phyloP scores from a whole-genome alignment of 2,888 invertebrate genomes.

The Teleogryllus oceanicus region DNA sequence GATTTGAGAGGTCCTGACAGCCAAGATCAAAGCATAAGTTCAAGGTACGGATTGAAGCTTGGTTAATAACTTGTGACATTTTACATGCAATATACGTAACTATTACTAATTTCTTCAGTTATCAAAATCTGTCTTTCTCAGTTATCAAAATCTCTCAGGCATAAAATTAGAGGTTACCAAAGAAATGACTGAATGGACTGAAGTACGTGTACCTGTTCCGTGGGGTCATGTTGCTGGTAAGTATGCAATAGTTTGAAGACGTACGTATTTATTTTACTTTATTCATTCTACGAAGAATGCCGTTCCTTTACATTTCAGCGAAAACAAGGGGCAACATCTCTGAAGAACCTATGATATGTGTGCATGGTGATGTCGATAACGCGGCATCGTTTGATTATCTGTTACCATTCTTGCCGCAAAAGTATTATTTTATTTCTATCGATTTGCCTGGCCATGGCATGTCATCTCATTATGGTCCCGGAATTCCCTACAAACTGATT shows the following conservation, averaged over 20 bases:
- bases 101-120: no score
- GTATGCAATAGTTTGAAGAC: conserved; percentile 33
- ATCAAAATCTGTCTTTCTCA: no score
- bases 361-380: conserved; percentile 50
- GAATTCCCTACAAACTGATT: conserved; percentile 45
- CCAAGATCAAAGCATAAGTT: no score
- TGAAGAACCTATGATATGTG: conserved; percentile 43
- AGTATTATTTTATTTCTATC: conserved; percentile 46
- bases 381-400: conserved; percentile 49
- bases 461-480: conserved; percentile 47
- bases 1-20: no score
- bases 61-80: no score
- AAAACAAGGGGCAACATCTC: conserved; percentile 43
- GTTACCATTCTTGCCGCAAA: conserved; percentile 44
- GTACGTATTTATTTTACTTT: conserved; percentile 37
- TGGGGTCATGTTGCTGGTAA: conserved; percentile 58
- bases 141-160: no score
- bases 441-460: conserved; percentile 53
- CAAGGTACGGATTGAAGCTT: no score
- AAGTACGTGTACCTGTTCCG: conserved; percentile 52
- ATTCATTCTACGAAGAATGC: conserved; percentile 42
- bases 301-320: conserved; percentile 39
- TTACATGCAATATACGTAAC: no score
- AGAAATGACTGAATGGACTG: conserved; percentile 36
- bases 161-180: no score